Percentiles rank a stretch among this genome's conserved stretches.
phyloP scores from a whole-genome alignment of 2,797 vertebrate species.

The Emydoidea blandingii region DNA sequence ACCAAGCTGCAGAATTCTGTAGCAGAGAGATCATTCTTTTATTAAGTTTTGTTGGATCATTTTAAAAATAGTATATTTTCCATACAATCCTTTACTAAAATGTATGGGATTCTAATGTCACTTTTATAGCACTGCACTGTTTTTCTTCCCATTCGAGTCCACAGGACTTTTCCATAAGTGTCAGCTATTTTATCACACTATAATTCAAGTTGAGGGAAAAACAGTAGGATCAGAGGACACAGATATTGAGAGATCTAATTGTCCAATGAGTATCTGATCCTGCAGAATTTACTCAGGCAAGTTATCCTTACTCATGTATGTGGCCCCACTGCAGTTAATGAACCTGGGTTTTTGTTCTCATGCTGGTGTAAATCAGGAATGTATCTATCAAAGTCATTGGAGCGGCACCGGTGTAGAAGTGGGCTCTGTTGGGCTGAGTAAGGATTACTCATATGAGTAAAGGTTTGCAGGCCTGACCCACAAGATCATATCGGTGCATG shows the following conservation, averaged over 20 bases:
- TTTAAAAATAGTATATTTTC: not conserved
- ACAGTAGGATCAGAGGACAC: not conserved
- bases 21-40: not conserved
- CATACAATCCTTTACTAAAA: not conserved
- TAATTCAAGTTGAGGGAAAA: not conserved
- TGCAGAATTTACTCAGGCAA: not conserved
- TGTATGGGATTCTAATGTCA: rapidly evolving
- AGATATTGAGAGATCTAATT: not conserved
- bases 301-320: not conserved
- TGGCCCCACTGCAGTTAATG: not conserved
- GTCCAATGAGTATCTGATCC: not conserved
- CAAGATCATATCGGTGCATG: not conserved
- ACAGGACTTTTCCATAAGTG: not conserved
- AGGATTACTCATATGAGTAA: not conserved
- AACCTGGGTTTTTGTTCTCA: not conserved
- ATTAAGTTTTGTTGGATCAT: not conserved
- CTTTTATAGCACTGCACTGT: not conserved
- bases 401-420: not conserved
- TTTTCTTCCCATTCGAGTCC: not conserved
- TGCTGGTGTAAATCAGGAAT: not conserved
- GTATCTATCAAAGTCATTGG: not conserved
- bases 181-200: not conserved
- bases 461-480: rapidly evolving
- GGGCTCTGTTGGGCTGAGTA: not conserved
- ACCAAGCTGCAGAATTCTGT: not conserved